Conservation (phyloP, 1,140 invertebrate genomes). For the Musca vetustissima region DNA sequence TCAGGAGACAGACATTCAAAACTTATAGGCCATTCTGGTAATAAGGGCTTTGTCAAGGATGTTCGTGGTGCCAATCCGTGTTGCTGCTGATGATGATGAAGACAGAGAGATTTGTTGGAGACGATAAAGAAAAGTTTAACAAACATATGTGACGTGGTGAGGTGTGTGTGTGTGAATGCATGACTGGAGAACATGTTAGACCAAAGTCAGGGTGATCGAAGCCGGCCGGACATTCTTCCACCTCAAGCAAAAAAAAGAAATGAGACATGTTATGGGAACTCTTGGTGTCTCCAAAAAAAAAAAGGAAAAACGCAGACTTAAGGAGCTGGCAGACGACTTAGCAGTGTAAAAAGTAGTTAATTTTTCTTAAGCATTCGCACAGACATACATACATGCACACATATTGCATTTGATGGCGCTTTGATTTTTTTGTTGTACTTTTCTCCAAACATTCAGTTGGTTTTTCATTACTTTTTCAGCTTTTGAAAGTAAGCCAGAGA, state of each 20-base stretch:
- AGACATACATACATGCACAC: too few species aligned
- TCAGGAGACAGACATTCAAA: background rate
- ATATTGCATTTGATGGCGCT: conserved; percentile 18
- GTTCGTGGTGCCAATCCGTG: background rate
- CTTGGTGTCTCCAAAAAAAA: background rate
- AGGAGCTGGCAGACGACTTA: background rate
- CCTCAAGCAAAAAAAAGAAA: background rate
- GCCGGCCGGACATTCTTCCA: background rate
- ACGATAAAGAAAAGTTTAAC: conserved; percentile 7
- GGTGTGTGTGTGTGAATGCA: background rate
- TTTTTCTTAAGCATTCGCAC: background rate
- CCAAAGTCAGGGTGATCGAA: too few species aligned
- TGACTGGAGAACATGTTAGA: too few species aligned
- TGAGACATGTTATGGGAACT: background rate
- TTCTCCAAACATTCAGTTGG: background rate
- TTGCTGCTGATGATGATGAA: background rate
- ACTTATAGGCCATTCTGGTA: too few species aligned
- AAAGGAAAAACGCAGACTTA: background rate
- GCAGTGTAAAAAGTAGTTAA: background rate
- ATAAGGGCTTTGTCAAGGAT: background rate
- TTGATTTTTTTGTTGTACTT: conserved; percentile 21
- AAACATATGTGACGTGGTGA: background rate
- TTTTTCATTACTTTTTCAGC: conserved; percentile 36
- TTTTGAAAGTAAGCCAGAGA: background rate
- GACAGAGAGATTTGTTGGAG: background rate